Base-by-base conservation (phyloP, 2,113 vertebrate species). In the Nerophis ophidion region DNA sequence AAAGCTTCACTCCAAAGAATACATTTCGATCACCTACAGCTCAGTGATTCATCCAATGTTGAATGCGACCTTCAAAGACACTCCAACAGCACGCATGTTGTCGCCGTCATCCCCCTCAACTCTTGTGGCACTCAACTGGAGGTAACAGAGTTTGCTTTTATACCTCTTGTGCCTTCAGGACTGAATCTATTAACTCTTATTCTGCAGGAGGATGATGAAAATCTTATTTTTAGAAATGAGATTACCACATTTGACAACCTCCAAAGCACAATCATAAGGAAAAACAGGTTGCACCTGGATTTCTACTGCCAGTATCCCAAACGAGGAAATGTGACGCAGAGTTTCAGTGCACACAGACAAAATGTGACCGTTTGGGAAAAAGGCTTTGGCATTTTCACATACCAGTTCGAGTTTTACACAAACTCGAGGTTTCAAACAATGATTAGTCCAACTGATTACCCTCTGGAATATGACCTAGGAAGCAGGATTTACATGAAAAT, bases 251-350 rank as follows among this genome's bases (percentile, higher is more conserved):
- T 76, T 0, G 83, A 87, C 14, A 46, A 71, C n/a, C 0, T 0
- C 0, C 5, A 0, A 0, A 15, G 54, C 8, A 11, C 88, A 35
- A 87, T 90, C 67, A 87, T 85, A 68, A 84, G 87, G 63, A 79
- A 77, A 26, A 71, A 89, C 16, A 71, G 71, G 44, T 38, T 86
- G 63, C 81, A 84, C 15, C 67, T 86, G 3, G 59, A 68, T 34
- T 88, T 91, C 80, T 80, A 64, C 58, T 91, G 89, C 61, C 79
- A 81, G 74, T 90, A 88, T 56, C 61, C 84, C 26, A 90, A 89
- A 74, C 70, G 35, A 14, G 81, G 67, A 5, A 86, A 84, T 0
- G 70, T 87, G 50, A 74, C 74, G 0, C 36, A 62, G 61, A 8
- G 76, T 44, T 90, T 86, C 75, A 60, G 15, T 0, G 80, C 49